A percentile compares a stretch with the other conserved stretches of the same genome.
phyloP scores from a whole-genome alignment of 2,113 vertebrate genomes.

The Stomatorhinus ivindoensis region DNA sequence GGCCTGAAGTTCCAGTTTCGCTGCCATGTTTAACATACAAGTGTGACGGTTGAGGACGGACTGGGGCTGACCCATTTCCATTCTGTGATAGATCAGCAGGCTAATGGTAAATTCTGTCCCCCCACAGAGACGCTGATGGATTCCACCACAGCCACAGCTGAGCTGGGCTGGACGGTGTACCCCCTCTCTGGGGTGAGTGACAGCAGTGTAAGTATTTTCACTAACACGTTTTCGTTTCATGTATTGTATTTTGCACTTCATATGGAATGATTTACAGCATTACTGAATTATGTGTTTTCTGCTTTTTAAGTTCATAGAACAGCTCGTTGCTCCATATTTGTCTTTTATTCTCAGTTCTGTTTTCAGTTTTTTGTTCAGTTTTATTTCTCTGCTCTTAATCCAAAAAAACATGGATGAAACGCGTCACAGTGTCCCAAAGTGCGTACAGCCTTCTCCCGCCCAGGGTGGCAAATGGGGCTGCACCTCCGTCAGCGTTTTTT shows the following conservation, averaged over 20 bases:
- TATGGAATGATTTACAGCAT: neutral
- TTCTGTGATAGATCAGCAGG: neutral
- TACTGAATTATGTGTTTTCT: neutral
- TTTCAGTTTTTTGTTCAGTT: neutral
- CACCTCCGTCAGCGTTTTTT: neutral
- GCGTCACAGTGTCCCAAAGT: neutral
- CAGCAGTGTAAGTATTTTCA: conserved; percentile 57
- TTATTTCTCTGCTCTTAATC: neutral
- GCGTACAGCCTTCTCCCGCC: neutral
- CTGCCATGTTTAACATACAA: neutral
- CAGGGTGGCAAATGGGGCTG: neutral
- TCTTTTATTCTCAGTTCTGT: neutral
- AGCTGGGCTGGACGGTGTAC: conserved; percentile 93
- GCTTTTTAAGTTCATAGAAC: neutral
- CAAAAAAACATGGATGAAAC: neutral
- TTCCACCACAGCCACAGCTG: conserved; percentile 93
- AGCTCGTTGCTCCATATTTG: neutral
- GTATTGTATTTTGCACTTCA: neutral
- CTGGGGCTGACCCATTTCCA: neutral
- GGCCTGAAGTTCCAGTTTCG: neutral
- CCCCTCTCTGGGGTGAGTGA: conserved; percentile 85
- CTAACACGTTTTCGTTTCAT: neutral
- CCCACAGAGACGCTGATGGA: conserved; percentile 91
- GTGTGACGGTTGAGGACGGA: neutral
- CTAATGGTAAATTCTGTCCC: conserved; percentile 8